Evolutionary conservation across 1,140 invertebrate species (phyloP).

Genomic region (Propsilocerus akamusi): DNA sequence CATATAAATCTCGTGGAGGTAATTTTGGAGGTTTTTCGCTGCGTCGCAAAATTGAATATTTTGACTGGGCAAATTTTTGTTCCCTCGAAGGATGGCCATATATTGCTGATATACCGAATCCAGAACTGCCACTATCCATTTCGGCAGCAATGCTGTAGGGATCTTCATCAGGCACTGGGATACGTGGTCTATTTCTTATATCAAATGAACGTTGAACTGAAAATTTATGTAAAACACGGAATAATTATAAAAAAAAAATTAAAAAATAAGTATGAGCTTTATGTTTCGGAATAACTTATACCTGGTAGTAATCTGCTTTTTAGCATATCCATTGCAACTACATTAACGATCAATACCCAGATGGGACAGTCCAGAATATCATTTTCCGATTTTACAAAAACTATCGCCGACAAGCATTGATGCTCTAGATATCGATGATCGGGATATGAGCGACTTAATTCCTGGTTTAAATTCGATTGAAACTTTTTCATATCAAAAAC

Average conservation of each 20-base stretch:
- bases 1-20: slow-evolving; percentile 60
- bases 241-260: not conserved
- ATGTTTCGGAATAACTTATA: slow-evolving; percentile 10
- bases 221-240: not conserved
- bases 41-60: slow-evolving; percentile 40
- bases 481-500: slow-evolving; percentile 65
- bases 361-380: slow-evolving; percentile 50
- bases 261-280: not conserved
- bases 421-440: slow-evolving; percentile 44
- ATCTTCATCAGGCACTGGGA: slow-evolving; percentile 44
- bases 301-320: slow-evolving; percentile 40
- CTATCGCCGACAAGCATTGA: slow-evolving; percentile 46
- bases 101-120: slow-evolving; percentile 6
- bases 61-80: slow-evolving; percentile 40
- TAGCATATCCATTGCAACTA: slow-evolving; percentile 59
- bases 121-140: slow-evolving; percentile 26
- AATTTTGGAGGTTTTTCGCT: slow-evolving; percentile 80
- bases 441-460: slow-evolving; percentile 43
- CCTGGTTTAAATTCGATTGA: slow-evolving; percentile 43
- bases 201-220: slow-evolving; percentile 29
- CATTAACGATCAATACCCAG: slow-evolving; percentile 59
- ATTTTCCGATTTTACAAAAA: slow-evolving; percentile 43
- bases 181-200: slow-evolving; percentile 40
- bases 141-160: slow-evolving; percentile 41
- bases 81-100: slow-evolving; percentile 27